phyloP scores from a whole-genome alignment of 2,888 invertebrate species.

The Pristionchus mayeri region DNA sequence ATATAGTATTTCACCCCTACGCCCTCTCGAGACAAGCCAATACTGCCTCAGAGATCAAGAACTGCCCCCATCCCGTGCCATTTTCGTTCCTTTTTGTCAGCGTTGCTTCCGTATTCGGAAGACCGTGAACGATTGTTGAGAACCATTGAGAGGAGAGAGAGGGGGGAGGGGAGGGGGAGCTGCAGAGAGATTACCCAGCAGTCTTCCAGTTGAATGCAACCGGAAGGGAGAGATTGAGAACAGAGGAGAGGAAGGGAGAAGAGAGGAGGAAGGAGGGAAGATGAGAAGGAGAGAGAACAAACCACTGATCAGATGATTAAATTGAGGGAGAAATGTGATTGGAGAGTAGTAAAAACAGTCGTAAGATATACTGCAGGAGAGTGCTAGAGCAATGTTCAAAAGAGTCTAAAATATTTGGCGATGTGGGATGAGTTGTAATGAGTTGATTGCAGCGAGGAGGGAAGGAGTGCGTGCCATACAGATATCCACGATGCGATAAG shows the following conservation, averaged over 20 bases:
- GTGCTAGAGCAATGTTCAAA: neutral
- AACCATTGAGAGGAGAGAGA: neutral
- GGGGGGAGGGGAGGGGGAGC: neutral
- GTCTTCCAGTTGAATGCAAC: constrained; percentile 39
- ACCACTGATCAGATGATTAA: constrained; percentile 8
- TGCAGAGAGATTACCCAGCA: neutral
- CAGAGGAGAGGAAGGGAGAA: neutral
- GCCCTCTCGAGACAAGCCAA: neutral
- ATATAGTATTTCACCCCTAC: constrained; percentile 9
- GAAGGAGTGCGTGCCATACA: constrained; percentile 59
- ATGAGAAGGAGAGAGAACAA: neutral
- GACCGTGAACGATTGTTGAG: neutral
- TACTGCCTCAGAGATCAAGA: neutral
- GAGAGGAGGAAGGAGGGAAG: constrained; percentile 1
- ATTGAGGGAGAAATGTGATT: constrained; percentile 33
- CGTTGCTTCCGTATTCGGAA: neutral
- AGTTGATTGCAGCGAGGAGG: constrained; percentile 55
- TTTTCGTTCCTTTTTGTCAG: neutral
- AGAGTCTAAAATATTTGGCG: neutral
- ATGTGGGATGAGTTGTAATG: neutral
- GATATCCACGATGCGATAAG: constrained; percentile 62
- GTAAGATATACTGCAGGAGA: neutral
- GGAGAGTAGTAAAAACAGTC: neutral
- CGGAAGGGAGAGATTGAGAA: constrained; percentile 32
- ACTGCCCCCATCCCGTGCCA: neutral